Percentiles rank a stretch among this genome's conserved stretches.
Evolutionary conservation across 2,797 vertebrate species (phyloP).

Genomic region (Tragopan temminckii): DNA sequence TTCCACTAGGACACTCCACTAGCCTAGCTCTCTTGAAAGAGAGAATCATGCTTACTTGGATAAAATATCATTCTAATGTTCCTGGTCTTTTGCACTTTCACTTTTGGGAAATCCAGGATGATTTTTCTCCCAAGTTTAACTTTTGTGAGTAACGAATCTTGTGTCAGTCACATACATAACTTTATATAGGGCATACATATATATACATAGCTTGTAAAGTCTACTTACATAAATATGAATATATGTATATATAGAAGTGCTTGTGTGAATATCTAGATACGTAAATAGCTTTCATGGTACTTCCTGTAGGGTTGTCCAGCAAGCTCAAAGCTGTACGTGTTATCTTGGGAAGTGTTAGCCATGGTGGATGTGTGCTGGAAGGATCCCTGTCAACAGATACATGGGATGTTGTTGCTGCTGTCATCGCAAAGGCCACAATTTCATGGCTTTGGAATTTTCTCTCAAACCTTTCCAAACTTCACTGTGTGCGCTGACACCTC

Average conservation of each 20-base stretch:
- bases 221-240: neutral
- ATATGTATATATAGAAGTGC: neutral
- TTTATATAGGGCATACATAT: neutral
- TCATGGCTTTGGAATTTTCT: neutral
- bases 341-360: neutral
- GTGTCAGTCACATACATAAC: neutral
- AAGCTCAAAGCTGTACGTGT: neutral
- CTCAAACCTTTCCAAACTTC: neutral
- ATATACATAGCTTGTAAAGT: neutral
- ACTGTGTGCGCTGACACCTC: neutral
- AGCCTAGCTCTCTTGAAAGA: neutral
- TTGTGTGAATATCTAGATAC: neutral
- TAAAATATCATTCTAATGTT: neutral
- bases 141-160: neutral
- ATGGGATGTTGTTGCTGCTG: rapidly evolving
- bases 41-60: rapidly evolving
- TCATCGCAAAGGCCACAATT: neutral
- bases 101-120: neutral
- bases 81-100: neutral
- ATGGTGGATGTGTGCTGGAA: neutral
- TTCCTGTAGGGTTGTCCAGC: neutral
- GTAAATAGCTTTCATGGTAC: neutral
- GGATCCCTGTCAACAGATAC: neutral
- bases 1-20: neutral
- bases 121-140: neutral